Percentiles rank a stretch among this genome's conserved stretches.
Evolutionary conservation across 1,140 invertebrate genomes (phyloP).

Genomic region (Stenopsyche tienmushanensis): DNA sequence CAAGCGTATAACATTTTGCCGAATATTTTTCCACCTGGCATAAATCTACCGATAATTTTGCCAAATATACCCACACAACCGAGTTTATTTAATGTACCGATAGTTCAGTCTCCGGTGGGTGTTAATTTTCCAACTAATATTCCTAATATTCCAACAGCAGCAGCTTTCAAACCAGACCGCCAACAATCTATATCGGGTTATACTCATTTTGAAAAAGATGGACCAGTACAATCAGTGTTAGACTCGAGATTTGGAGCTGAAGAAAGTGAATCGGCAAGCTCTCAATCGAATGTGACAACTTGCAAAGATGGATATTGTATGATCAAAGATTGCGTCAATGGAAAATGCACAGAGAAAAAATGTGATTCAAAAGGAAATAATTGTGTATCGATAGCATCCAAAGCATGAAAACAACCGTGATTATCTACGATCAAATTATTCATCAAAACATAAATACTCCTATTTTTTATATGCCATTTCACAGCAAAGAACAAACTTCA

Average conservation of each 20-base stretch:
- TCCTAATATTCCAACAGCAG: constrained; percentile 8
- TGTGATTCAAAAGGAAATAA: constrained; percentile 30
- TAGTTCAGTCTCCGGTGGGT: no score
- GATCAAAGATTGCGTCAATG: constrained; percentile 23
- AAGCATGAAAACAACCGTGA: no score
- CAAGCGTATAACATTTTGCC: no score
- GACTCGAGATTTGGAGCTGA: constrained; percentile 8
- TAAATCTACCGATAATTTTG: no score
- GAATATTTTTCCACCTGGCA: no score
- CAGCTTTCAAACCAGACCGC: neutral
- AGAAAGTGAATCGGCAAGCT: constrained; percentile 1
- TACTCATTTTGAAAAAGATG: neutral
- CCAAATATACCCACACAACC: no score
- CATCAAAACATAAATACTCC: no score
- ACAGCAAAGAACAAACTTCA: no score
- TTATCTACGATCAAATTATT: no score
- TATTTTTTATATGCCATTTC: no score
- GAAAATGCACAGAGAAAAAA: constrained; percentile 29
- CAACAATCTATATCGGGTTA: constrained; percentile 3
- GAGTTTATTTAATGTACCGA: no score
- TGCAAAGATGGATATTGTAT: constrained; percentile 27
- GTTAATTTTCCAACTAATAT: neutral
- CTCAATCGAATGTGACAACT: constrained; percentile 3
- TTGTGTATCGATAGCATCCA: constrained; percentile 20
- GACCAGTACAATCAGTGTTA: neutral